Percentiles rank a stretch among this genome's conserved stretches.
These are phyloP conservation scores for Pongo pygmaeus DNA, from an alignment of 2,113 vertebrate genomes.

Conservation along the genomic window DNA sequence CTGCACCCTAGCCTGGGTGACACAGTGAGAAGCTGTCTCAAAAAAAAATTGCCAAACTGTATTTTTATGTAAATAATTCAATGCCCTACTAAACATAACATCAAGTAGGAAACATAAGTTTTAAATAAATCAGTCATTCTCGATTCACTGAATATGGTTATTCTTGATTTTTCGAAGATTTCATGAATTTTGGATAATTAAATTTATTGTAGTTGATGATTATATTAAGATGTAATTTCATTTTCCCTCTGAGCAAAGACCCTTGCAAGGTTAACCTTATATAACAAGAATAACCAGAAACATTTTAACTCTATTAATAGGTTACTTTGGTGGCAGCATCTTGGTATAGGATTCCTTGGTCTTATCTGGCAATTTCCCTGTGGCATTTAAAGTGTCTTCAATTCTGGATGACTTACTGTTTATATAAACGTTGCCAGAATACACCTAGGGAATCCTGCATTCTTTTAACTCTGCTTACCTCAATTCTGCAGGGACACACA, in stretches of 20 bases:
- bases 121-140: background rate
- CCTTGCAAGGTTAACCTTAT: background rate
- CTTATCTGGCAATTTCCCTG: background rate
- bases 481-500: background rate
- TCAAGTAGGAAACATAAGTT: background rate
- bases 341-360: background rate
- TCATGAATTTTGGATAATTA: background rate
- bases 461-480: background rate
- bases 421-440: background rate
- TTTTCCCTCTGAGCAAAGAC: background rate
- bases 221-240: background rate
- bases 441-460: rapidly evolving
- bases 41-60: background rate
- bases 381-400: background rate
- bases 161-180: background rate
- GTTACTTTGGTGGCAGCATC: background rate
- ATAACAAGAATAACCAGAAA: background rate
- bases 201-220: background rate
- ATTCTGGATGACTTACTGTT: no score
- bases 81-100: background rate
- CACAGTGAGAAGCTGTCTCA: no score
- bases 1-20: no score
- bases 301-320: background rate
- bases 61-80: background rate
- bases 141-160: background rate